Evolutionary conservation across 2,888 invertebrate species (phyloP), one percentile per base, ranked within the genome.

Genomic region (Drosophila pullipes): DNA sequence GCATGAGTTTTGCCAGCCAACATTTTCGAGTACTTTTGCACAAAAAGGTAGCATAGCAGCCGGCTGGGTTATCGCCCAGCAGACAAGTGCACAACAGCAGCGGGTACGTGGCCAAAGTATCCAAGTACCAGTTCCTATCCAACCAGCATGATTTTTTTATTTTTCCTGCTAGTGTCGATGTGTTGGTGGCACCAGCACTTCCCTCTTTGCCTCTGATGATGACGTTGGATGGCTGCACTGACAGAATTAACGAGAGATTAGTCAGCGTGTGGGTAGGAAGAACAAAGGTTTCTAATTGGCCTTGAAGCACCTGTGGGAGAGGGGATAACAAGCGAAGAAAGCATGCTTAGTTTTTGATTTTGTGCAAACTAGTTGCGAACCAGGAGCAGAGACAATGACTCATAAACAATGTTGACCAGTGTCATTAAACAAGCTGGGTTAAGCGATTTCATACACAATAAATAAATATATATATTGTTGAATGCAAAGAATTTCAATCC

Each of bases 1-100:
- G 76, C 68, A 86, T 81, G 82, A 70, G 84, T 84, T 71, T 69
- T 63, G 72, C 77, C 87, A 74, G 70, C 87, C 81, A 80, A 81
- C 85, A 83, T 81, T 88, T 90, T 79, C 76, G 83, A 85, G 90
- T 88, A 88, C 90, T 86, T 88, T 88, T 90, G 67, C 88, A 82
- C 83, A 87, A 79, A 88, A 85, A 85, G 78, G 78, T 76, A 81
- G 61, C 76, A 39, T 35, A 11, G 74, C 70, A 16, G 70, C 72
- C 52, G 65, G 25, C 63, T 58, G 66, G 75, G 75, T 58, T 76
- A 74, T 73, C 52, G 74, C 65, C 65, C 62, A 55, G 64, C 74
- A 78, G 82, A 76, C 80, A 82, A 82, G 70, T 78, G 80, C 67
- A 74, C 59, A 74, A 50, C 50, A 41, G 57, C 53, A 52, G 65